Evolutionary conservation across 2,888 invertebrate genomes (phyloP), one percentile per base, ranked within the genome.

Genomic region (Drosophila dives): DNA sequence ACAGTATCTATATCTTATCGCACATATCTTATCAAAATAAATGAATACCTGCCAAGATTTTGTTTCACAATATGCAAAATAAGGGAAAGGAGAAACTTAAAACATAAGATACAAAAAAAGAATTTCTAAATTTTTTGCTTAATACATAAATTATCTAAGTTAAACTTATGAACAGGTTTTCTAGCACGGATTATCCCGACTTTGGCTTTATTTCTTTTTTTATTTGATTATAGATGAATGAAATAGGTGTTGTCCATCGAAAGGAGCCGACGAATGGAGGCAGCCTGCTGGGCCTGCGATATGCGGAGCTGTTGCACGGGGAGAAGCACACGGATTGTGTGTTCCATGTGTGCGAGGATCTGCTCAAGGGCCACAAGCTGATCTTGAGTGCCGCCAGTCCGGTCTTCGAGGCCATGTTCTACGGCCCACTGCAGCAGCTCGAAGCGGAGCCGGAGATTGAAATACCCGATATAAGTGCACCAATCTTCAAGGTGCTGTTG

Each of bases 371-470:
- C 2, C 97, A 97, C 92, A 97, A 97, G 92, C 92, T 97, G 17
- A 95, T 97, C 81, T 92, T 97, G 50, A 96, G 97, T 0, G 96
- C 97, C 94, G 96, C 97, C 0, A 97, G 97, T 86, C 97, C 97
- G 1, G 97, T 97, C 3, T 97, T 97, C 90, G 97, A 97, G 91
- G 97, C 97, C 7, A 97, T 97, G 97, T 97, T 97, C 90, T 97
- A 94, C 90, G 97, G 97, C 0, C 96, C 96, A 5, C 75, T 93
- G 67, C 84, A 90, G 34, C 88, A 91, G 61, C 79, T 81, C 48
- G 83, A 89, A 49, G 94, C 94, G 77, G 94, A 90, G 45, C 94
- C 94, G 77, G 95, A 95, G 45, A 93, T 93, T 32, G 91, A 90
- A 68, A 93, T 94, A 51, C 83, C 93, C 11, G 94, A 94, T 61